phyloP scores from a whole-genome alignment of 2,113 vertebrate genomes.

The Lasiurus cinereus region DNA sequence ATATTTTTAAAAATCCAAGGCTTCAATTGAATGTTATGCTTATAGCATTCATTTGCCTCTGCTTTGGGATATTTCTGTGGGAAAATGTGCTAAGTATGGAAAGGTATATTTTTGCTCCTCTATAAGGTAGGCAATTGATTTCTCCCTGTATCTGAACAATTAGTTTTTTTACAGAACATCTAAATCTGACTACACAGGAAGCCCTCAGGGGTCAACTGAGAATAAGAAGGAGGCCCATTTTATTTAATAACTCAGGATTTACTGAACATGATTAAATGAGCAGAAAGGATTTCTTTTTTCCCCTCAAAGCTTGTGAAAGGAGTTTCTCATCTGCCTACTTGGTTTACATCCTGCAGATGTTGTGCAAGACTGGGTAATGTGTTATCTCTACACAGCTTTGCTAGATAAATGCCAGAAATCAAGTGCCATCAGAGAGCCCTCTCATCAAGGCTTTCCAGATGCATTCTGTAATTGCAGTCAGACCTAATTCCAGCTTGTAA shows the following conservation, averaged over 20 bases:
- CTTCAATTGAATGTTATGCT: neutral
- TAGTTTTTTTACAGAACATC: neutral
- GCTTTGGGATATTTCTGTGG: neutral
- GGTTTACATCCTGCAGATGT: conserved; percentile 45
- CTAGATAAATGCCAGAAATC: conserved; percentile 8
- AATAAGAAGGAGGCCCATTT: conserved; percentile 29
- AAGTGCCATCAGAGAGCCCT: neutral
- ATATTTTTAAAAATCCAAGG: neutral
- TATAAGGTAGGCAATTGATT: neutral
- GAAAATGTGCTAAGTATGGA: neutral
- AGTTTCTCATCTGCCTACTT: conserved; percentile 54
- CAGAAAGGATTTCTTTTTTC: neutral
- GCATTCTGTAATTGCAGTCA: neutral
- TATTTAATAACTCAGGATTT: conserved; percentile 46
- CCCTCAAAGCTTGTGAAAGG: conserved; percentile 32
- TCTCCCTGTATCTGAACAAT: conserved; percentile 4
- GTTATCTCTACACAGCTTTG: conserved; percentile 37
- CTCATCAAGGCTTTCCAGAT: conserved; percentile 32
- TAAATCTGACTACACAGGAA: neutral
- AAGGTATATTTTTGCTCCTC: neutral
- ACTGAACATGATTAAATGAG: conserved; percentile 7
- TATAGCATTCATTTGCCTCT: neutral
- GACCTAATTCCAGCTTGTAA: neutral
- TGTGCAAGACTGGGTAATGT: conserved; percentile 23
- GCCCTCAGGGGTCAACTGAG: neutral